phyloP scores from a whole-genome alignment of 2,797 vertebrate genomes.

The Carduelis carduelis region DNA sequence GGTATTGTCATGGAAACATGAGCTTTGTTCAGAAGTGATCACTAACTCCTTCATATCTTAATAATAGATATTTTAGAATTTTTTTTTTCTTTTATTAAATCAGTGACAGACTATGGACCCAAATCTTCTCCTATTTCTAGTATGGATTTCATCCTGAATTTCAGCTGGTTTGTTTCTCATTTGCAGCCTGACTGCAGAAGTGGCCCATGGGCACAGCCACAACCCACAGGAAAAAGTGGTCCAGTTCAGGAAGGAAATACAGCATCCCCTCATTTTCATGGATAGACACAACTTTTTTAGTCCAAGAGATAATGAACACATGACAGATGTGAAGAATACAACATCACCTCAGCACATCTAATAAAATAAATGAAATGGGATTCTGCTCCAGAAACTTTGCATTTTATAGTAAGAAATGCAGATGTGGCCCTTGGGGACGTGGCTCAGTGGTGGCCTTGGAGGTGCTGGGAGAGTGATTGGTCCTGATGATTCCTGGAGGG shows the following conservation, averaged over 20 bases:
- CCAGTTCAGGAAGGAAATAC: neutral
- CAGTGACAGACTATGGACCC: neutral
- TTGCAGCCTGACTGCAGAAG: neutral
- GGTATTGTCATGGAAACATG: slow-evolving; percentile 59
- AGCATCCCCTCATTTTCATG: neutral
- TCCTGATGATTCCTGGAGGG: neutral
- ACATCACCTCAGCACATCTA: neutral
- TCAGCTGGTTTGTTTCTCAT: neutral
- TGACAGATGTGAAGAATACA: neutral
- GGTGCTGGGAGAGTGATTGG: too few species aligned
- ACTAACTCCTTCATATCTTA: neutral
- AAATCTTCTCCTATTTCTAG: neutral
- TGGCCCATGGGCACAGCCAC: neutral
- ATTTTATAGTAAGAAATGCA: neutral
- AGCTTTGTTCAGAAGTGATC: slow-evolving; percentile 1
- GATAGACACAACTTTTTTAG: neutral
- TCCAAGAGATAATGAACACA: neutral
- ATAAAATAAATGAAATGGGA: neutral
- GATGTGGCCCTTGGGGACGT: neutral
- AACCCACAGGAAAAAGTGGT: neutral
- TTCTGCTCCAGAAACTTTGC: neutral
- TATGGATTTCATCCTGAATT: neutral
- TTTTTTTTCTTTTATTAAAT: neutral
- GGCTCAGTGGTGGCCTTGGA: neutral
- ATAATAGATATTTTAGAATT: neutral